phyloP scores from a whole-genome alignment of 2,888 invertebrate species.

The Nomada lathburiana region DNA sequence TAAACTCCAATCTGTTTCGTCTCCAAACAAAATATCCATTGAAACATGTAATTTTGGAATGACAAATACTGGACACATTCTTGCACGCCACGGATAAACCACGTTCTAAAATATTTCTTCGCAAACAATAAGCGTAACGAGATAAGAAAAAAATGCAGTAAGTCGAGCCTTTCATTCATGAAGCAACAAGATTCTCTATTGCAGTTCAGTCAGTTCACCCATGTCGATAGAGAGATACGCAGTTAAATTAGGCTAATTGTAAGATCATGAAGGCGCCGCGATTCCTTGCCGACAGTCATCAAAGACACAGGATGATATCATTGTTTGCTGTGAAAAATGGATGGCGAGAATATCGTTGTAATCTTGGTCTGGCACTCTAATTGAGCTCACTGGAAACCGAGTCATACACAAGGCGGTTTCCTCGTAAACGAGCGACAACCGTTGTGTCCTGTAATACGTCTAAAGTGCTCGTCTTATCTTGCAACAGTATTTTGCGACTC shows the following conservation, averaged over 20 bases:
- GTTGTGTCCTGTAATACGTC: too few species aligned
- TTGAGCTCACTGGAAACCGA: conserved; percentile 75
- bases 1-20: too few species aligned
- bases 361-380: conserved; percentile 71
- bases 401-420: conserved; percentile 62
- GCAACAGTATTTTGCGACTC: conserved; percentile 33
- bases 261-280: conserved; percentile 24
- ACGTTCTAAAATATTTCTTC: too few species aligned
- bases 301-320: conserved; percentile 65
- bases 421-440: conserved; percentile 42
- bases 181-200: not conserved
- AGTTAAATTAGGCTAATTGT: conserved; percentile 12
- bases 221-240: not conserved
- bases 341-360: conserved; percentile 48
- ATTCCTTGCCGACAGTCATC: conserved; percentile 51
- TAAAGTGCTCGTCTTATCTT: conserved; percentile 45
- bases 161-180: not conserved
- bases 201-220: not conserved
- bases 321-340: conserved; percentile 52
- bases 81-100: too few species aligned
- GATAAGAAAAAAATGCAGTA: not conserved
- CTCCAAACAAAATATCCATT: too few species aligned
- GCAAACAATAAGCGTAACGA: too few species aligned
- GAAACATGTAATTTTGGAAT: too few species aligned
- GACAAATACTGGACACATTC: too few species aligned